Percentiles rank a stretch among this genome's conserved stretches.
These are phyloP conservation scores for Sanderia malayensis DNA, from an alignment of 30 jellyfish, hydroid and myxozoan species.

Conservation along the genomic window DNA sequence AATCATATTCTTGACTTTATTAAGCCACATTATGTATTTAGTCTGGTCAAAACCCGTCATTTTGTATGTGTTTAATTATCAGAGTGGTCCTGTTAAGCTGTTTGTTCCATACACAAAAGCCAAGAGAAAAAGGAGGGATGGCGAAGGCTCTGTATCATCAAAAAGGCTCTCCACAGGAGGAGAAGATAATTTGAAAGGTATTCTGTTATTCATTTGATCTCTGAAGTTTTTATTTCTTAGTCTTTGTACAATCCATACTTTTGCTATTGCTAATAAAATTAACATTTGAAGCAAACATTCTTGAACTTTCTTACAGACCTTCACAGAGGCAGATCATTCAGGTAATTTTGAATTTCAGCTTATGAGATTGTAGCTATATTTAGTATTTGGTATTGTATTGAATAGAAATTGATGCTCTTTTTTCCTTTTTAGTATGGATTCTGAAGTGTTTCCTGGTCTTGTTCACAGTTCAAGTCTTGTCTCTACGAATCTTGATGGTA, in stretches of 20 bases:
- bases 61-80: neutral
- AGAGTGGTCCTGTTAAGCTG: slow-evolving; percentile 90
- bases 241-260: no score
- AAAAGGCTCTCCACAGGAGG: slow-evolving; percentile 54
- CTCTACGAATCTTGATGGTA: slow-evolving; percentile 43
- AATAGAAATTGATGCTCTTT: neutral
- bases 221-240: no score
- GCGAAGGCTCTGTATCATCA: slow-evolving; percentile 54
- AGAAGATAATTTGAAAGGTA: slow-evolving; percentile 44
- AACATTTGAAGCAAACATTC: no score
- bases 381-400: no score
- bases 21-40: no score
- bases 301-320: slow-evolving; percentile 13
- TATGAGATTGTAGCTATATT: neutral
- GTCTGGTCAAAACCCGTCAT: neutral
- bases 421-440: slow-evolving; percentile 41
- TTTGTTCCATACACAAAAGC: slow-evolving; percentile 83
- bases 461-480: slow-evolving; percentile 24
- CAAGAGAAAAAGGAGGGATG: slow-evolving; percentile 76
- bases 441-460: slow-evolving; percentile 59
- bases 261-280: no score
- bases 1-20: no score
- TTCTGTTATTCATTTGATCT: no score
- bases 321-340: slow-evolving; percentile 55
- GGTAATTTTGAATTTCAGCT: slow-evolving; percentile 1